A percentile compares a stretch with the other conserved stretches of the same genome.
Conservation (phyloP, 2,797 vertebrate genomes). For the Cichlasoma orientale region DNA sequence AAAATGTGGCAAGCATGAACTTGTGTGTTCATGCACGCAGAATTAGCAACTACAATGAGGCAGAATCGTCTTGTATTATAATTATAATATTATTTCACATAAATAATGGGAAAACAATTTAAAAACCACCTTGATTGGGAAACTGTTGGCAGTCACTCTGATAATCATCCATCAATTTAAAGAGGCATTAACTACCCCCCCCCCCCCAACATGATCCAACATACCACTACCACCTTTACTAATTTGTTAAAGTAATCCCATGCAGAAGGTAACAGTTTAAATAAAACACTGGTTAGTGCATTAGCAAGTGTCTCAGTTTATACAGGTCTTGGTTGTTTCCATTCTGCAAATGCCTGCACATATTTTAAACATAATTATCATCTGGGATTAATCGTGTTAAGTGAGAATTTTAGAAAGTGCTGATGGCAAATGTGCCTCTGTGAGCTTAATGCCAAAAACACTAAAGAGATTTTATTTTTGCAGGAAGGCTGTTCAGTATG, state of each 20-base stretch:
- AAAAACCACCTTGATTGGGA: no score
- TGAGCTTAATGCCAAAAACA: neutral
- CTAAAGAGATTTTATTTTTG: conserved; percentile 14
- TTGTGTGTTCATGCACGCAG: no score
- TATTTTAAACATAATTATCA: conserved; percentile 11
- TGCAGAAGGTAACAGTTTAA: neutral
- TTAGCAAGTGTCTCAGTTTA: neutral
- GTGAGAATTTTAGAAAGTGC: conserved; percentile 26
- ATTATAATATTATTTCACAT: no score
- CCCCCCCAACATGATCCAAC: neutral
- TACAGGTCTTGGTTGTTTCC: neutral
- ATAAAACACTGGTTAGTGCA: neutral
- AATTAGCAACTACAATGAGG: no score
- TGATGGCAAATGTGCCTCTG: conserved; percentile 22
- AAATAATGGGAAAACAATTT: neutral
- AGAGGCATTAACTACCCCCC: no score
- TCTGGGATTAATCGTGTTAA: conserved; percentile 22
- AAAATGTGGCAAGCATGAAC: no score
- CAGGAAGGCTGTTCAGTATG: neutral
- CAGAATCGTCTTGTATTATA: no score
- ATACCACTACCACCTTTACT: neutral
- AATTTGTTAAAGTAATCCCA: neutral
- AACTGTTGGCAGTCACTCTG: no score
- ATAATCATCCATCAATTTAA: no score
- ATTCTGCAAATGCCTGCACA: neutral